Base-by-base conservation (phyloP, 2,888 invertebrate genomes). In the Seira musarum region DNA sequence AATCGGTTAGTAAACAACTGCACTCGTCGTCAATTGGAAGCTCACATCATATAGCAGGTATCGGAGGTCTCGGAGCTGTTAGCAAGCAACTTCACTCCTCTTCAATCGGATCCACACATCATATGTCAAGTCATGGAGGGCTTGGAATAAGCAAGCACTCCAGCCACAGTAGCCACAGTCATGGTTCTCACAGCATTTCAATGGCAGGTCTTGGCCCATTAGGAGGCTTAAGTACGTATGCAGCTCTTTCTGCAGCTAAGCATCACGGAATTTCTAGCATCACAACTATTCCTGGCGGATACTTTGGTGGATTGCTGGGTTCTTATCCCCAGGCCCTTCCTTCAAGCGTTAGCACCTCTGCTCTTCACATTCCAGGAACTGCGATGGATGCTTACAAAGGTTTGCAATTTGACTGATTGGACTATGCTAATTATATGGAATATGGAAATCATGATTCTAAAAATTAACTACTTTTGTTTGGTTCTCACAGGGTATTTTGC, bases 321-420 rank as follows among this genome's bases (percentile, higher is more conserved):
- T 21, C 69, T 5, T 74, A 57, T 22, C 80, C 80, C 13, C 73
- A 68, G 17, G 46, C 68, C 21, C 46, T 79, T 19, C 69, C 61
- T 13, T 53, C 17, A 2, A 53, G 65, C 25, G 49, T 80, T 5
- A 19, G 24, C 25, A 15, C 80, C 46, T 64, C n/a, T 3, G 10
- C 68, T n/a, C 74, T 80, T 19, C 73, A 74, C n/a, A 73, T 80
- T 80, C 80, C 80, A 3, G 80, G 80, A 69, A 19, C 80, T n/a
- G 80, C 75, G 2, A 61, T 80, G 19, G 79, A 73, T 57, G 30
- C 73, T 8, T 73, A 79, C 69, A 73, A 53, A 57, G 79, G 79
- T 79, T 68, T 60, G 10, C n/a, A 60, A 21, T 40, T 19, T 46
- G 24, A 24, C 24, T 6, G n/a, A n/a, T n/a, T n/a, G n/a, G n/a